phyloP scores from a whole-genome alignment of 2,888 invertebrate species.

The Brachynemurus nebulosus region DNA sequence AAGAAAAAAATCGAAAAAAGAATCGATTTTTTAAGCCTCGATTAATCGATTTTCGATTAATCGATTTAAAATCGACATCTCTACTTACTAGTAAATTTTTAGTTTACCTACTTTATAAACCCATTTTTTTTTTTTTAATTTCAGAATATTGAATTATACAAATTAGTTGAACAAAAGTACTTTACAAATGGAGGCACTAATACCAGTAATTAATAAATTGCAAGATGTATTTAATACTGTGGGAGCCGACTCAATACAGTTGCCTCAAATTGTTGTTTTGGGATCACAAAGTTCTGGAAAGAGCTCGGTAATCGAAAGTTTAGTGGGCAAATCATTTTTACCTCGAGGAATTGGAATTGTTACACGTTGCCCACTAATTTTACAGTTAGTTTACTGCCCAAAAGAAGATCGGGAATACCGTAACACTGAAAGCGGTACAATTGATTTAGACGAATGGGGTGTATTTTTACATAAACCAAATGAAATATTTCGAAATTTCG shows the following conservation, averaged over 20 bases:
- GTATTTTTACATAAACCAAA: slow-evolving; percentile 88
- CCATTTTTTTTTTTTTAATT: no score
- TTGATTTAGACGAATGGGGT: slow-evolving; percentile 87
- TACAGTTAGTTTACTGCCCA: slow-evolving; percentile 87
- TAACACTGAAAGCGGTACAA: slow-evolving; percentile 72
- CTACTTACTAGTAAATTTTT: no score
- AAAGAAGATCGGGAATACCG: slow-evolving; percentile 80
- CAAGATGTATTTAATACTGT: slow-evolving; percentile 99
- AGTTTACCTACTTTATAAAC: no score
- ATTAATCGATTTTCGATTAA: no score
- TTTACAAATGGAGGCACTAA: slow-evolving; percentile 85
- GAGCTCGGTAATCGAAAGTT: slow-evolving; percentile 95
- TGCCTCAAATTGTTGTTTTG: slow-evolving; percentile 97
- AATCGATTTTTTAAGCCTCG: no score
- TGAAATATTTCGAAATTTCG: slow-evolving; percentile 78
- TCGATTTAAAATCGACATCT: no score
- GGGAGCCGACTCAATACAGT: slow-evolving; percentile 90
- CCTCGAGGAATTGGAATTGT: slow-evolving; percentile 97
- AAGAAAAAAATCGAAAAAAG: no score
- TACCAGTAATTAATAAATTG: slow-evolving; percentile 97
- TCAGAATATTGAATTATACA: no score
- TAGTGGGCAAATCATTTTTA: slow-evolving; percentile 94
- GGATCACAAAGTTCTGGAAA: slow-evolving; percentile 99
- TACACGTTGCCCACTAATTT: slow-evolving; percentile 82
- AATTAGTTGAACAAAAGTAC: no score